Conservation (phyloP, 2,888 invertebrate genomes). For the Ormyrus nitidulus region DNA sequence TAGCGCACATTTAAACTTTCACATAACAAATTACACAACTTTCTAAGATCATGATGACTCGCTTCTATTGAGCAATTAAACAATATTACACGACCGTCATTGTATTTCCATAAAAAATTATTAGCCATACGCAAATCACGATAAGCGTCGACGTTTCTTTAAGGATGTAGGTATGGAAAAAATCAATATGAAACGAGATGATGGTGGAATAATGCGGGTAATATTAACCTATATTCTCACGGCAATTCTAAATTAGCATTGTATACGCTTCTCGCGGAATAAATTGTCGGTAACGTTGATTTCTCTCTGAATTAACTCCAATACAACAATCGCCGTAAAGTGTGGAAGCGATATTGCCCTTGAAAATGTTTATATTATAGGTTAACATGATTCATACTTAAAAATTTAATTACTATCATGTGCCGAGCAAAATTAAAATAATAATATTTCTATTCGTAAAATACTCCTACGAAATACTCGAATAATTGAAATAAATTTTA, state of each 20-base stretch:
- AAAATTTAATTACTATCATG: too few species aligned
- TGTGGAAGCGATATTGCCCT: too few species aligned
- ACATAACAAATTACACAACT: not conserved
- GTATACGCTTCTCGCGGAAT: not conserved
- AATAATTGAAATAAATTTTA: too few species aligned
- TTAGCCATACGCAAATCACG: constrained; percentile 3
- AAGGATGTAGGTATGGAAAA: not conserved
- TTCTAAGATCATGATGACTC: constrained; percentile 23
- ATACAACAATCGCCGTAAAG: too few species aligned
- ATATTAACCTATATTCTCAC: constrained; percentile 52
- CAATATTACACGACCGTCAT: not conserved
- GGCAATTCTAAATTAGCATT: constrained; percentile 33
- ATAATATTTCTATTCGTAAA: too few species aligned
- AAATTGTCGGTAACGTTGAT: constrained; percentile 7
- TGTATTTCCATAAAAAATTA: constrained; percentile 16
- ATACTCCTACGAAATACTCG: too few species aligned
- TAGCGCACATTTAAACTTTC: too few species aligned
- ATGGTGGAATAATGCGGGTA: constrained; percentile 18
- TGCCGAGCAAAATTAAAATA: too few species aligned
- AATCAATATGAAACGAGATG: constrained; percentile 23
- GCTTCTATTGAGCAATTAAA: constrained; percentile 20
- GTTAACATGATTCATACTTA: too few species aligned
- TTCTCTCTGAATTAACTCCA: not conserved
- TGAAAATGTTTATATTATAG: too few species aligned
- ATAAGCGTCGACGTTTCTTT: constrained; percentile 1